Base-by-base conservation (phyloP, 2,888 invertebrate species). In the Rhyacophila evoluta region DNA sequence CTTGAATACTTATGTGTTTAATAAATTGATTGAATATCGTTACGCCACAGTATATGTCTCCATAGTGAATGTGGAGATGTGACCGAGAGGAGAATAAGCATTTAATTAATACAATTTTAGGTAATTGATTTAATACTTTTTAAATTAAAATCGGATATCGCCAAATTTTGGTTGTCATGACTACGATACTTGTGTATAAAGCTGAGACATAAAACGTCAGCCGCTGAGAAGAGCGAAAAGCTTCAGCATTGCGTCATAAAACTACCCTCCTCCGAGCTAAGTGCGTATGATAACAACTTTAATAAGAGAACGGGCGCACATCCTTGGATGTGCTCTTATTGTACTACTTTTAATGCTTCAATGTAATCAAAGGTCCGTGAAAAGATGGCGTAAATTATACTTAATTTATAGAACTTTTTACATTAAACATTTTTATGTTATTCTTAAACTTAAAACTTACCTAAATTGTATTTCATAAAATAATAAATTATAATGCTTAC, bases 241-340 rank as follows among this genome's bases (percentile, higher is more conserved):
- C 74, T 68, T 10, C 55, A 10, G 25, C 55, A 8, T 55, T 69
- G 37, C 37, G 73, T 68, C 77, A 73, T 77, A 77, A 77, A 77
- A 72, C 77, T 73, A 77, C 72, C 77, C 41, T 12, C 37, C 25
- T 12, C 15, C 37, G 28, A 39, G 72, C 25, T 27, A 41, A n/a
- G 70, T 29, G 70, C 70, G 55, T 37, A 72, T 37, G 73, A 77
- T 77, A 77, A 77, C 70, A 77, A 77, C 71, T 77, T 77, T 77
- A 77, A 77, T 77, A 77, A 77, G 77, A 77, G 67, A 73, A 72
- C 28, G 72, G 79, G 79, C 77, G 39, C 27, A 68, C 77, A 29
- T 37, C 71, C 74, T 15, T 1, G 15, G 19, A 15, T 15, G 25
- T 19, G 55, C 19, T 19, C 55, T 55, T 55, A 55, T 55, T 55